A percentile compares a stretch with the other conserved stretches of the same genome.
These are phyloP conservation scores for Nasonia vitripennis DNA, from an alignment of 1,140 invertebrate species.

Conservation along the genomic window DNA sequence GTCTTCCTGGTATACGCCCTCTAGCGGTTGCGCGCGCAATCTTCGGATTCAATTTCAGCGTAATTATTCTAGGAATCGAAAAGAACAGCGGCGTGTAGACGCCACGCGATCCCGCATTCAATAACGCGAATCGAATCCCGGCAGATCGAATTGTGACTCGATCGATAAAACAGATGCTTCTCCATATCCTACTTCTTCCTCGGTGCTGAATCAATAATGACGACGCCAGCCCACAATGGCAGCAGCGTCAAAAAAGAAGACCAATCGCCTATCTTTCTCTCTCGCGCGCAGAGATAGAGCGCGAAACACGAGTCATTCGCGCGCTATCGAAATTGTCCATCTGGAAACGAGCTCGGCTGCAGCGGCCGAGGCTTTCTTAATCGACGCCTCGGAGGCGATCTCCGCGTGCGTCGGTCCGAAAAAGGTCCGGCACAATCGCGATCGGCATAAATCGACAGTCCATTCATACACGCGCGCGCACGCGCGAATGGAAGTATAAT, in stretches of 20 bases:
- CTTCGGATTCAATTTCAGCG: neutral
- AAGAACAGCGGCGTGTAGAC: neutral
- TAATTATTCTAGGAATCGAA: slow-evolving; percentile 14
- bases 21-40: slow-evolving; percentile 2
- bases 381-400: slow-evolving; percentile 45
- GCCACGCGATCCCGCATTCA: neutral
- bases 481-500: slow-evolving; percentile 56
- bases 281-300: too few relatives aligned
- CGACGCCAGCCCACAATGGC: neutral
- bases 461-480: slow-evolving; percentile 34
- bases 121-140: slow-evolving; percentile 4
- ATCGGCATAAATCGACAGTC: slow-evolving; percentile 36
- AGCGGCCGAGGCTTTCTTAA: slow-evolving; percentile 3
- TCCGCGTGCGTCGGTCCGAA: slow-evolving; percentile 15
- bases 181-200: too few relatives aligned
- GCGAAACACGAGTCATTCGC: slow-evolving; percentile 28
- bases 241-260: neutral
- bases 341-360: neutral
- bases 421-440: slow-evolving; percentile 38
- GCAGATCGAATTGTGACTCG: neutral
- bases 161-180: neutral
- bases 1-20: neutral
- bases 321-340: slow-evolving; percentile 15
- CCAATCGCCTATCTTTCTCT: neutral
- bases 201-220: neutral